Evolutionary conservation across 2,888 invertebrate genomes (phyloP), one percentile per base, ranked within the genome.

Genomic region (Elysia crispata): DNA sequence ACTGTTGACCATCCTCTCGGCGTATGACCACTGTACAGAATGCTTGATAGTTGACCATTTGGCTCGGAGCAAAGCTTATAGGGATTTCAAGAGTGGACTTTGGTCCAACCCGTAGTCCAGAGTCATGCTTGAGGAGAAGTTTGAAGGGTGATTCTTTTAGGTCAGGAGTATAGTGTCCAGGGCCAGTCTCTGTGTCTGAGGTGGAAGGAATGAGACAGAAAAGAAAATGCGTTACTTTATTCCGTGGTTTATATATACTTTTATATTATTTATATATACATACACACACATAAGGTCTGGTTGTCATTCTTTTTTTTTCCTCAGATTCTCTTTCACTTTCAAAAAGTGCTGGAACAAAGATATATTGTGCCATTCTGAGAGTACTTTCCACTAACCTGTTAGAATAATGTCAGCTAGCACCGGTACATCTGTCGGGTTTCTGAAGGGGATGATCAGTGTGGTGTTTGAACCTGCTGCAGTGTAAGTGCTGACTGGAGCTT

Each of bases 401-500:
- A 92, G 85, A 13, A 84, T 73, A 41, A 92, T 87, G 73, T 89
- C 87, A 50, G 90, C 89, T 11, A 89, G 50, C 18, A 92, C 89
- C 50, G 90, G 83, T 49, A 87, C 84, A 83, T 92, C 91, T 80
- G 90, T 86, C 62, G 92, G 92, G 85, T 92, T 92, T 69, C 89
- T 85, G 87, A 92, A 92, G 30, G 92, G 91, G 31, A 92, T 91
- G 82, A 92, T 91, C 67, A 92, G 85, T 50, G 91, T 92, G 62
- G 89, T 87, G 85, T 88, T 91, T 76, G 90, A 86, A 54, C 90
- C 91, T 1, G 89, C 89, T 25, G 86, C 85, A 8, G 91, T 87
- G 78, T 86, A 88, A 20, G 91, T 87, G 78, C 87, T 88, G 80
- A 92, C 89, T 1, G 91, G 87, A 60, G 90, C 90, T 84, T 91